Evolutionary conservation across 2,888 invertebrate genomes (phyloP).

Genomic region (Dryocosmus kuriphilus): DNA sequence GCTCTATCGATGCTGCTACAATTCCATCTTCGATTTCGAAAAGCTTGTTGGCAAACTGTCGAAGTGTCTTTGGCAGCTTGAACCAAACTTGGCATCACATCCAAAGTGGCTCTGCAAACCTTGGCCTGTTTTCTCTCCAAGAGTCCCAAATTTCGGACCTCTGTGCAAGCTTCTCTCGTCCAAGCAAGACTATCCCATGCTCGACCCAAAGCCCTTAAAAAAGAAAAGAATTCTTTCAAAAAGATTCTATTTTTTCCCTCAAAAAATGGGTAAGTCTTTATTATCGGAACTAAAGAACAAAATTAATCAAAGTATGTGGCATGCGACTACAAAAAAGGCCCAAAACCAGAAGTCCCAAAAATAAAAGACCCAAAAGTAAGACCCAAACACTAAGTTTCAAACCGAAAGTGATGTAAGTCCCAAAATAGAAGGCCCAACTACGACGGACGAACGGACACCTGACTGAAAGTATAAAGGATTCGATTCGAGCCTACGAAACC

Average conservation of each 20-base stretch:
- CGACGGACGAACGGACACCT: no score
- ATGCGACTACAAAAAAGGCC: no score
- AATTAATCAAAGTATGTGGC: no score
- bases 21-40: slow-evolving; percentile 89
- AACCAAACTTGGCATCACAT: slow-evolving; percentile 87
- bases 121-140: slow-evolving; percentile 83
- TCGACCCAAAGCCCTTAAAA: slow-evolving; percentile 71
- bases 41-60: slow-evolving; percentile 85
- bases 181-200: slow-evolving; percentile 68
- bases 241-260: background rate
- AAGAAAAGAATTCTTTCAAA: background rate
- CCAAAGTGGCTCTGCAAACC: slow-evolving; percentile 83
- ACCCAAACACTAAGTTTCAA: no score
- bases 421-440: no score
- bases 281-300: background rate
- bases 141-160: slow-evolving; percentile 78
- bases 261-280: background rate
- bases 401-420: no score
- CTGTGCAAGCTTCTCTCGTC: slow-evolving; percentile 73
- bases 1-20: slow-evolving; percentile 87
- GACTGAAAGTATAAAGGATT: no score
- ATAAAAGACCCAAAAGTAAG: no score
- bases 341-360: no score
- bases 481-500: no score
- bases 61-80: slow-evolving; percentile 85